Percentiles rank a stretch among this genome's conserved stretches.
Conservation (phyloP, 2,888 invertebrate genomes). For the Parelbella ahira region DNA sequence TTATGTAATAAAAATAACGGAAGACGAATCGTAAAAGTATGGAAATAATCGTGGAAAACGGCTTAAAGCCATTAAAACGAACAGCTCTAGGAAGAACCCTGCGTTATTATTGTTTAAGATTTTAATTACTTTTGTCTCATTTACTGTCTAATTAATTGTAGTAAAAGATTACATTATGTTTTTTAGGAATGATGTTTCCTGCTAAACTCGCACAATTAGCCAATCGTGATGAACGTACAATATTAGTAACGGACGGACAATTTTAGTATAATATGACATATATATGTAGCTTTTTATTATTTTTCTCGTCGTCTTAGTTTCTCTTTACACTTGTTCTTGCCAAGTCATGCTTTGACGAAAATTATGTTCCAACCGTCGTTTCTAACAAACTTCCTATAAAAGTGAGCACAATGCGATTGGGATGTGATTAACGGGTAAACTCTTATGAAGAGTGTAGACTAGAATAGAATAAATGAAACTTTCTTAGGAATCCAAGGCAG, state of each 20-base stretch:
- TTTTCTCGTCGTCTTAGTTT: not conserved
- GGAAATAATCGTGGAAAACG: too few relatives aligned
- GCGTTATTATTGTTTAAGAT: not conserved
- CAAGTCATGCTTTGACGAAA: conserved; percentile 11
- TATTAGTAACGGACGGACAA: too few relatives aligned
- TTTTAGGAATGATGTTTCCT: too few relatives aligned
- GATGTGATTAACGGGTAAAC: conserved; percentile 54
- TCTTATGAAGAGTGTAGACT: conserved; percentile 28
- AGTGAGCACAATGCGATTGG: conserved; percentile 45
- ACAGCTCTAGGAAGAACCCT: not conserved
- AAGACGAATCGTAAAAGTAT: too few relatives aligned
- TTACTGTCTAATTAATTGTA: too few relatives aligned
- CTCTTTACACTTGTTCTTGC: conserved; percentile 13
- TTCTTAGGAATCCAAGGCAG: conserved; percentile 1
- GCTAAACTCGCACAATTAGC: conserved; percentile 1
- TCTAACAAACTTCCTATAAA: conserved; percentile 2
- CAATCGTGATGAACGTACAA: too few relatives aligned
- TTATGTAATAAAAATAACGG: too few relatives aligned
- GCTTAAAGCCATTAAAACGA: too few relatives aligned
- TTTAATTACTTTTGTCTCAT: not conserved
- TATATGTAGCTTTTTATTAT: not conserved
- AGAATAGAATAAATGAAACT: conserved; percentile 10
- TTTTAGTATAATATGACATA: too few relatives aligned
- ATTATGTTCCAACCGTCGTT: conserved; percentile 5
- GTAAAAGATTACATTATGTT: too few relatives aligned